These are phyloP conservation scores for Chrysochloris asiatica DNA, from an alignment of 2,113 vertebrate species.

Conservation along the genomic window DNA sequence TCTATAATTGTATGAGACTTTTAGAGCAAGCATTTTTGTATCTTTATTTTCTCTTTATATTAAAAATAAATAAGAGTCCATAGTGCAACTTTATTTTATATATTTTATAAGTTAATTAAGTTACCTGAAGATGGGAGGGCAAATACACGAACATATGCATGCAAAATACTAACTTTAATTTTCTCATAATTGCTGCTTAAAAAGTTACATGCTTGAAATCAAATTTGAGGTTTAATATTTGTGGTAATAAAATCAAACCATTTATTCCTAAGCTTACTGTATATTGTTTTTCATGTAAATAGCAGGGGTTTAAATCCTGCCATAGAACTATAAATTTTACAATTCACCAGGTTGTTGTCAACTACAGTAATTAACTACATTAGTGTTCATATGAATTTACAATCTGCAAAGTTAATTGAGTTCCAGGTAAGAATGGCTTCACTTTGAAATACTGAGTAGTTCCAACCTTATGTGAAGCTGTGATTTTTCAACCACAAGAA, in stretches of 20 bases:
- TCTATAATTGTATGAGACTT: not conserved
- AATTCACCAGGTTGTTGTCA: conserved; percentile 55
- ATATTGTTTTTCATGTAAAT: conserved; percentile 56
- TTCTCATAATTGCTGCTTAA: not conserved
- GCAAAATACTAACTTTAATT: not conserved
- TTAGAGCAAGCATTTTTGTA: not conserved
- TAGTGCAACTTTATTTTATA: not conserved
- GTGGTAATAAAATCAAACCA: not conserved
- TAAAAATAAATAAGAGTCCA: not conserved
- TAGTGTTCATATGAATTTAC: conserved; percentile 59
- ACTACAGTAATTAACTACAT: conserved; percentile 62
- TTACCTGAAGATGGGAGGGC: not conserved
- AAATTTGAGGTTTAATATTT: conserved; percentile 17
- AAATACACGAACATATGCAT: not conserved
- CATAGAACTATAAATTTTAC: conserved; percentile 50
- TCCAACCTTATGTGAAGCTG: conserved; percentile 56
- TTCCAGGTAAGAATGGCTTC: conserved; percentile 50
- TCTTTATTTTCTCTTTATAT: conserved; percentile 2
- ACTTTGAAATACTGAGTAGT: conserved; percentile 34
- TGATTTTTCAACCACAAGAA: conserved; percentile 67
- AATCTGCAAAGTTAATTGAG: conserved; percentile 69
- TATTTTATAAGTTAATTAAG: not conserved
- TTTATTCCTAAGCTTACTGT: not conserved
- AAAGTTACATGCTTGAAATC: conserved; percentile 38
- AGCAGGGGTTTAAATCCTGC: conserved; percentile 44